Percentiles rank a stretch among this genome's conserved stretches.
These are phyloP conservation scores for Coelinius sp. DNA, from an alignment of 2,888 invertebrate genomes.

Conservation along the genomic window DNA sequence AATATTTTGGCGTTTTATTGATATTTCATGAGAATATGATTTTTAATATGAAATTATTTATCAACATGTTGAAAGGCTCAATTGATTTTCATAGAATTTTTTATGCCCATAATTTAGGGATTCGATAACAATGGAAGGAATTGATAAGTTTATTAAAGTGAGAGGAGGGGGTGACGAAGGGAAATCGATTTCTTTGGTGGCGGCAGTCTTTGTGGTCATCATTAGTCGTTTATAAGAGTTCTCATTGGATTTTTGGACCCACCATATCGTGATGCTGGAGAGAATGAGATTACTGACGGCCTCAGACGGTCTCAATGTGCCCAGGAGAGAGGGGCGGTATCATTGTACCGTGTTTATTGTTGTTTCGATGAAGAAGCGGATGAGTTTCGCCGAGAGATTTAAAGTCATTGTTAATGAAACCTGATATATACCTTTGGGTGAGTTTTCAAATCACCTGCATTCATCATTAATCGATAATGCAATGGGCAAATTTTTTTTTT, in stretches of 20 bases:
- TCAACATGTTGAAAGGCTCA: neutral
- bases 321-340: conserved; percentile 46
- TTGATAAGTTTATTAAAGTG: conserved; percentile 14
- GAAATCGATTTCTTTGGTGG: conserved; percentile 17
- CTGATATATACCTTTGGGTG: neutral
- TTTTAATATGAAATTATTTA: neutral
- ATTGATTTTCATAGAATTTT: neutral
- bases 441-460: conserved; percentile 4
- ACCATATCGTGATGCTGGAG: neutral
- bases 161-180: neutral
- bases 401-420: conserved; percentile 32
- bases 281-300: neutral
- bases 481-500: neutral
- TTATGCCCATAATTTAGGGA: neutral
- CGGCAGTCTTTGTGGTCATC: conserved; percentile 23
- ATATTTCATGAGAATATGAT: neutral
- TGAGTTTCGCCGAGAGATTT: conserved; percentile 57
- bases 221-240: conserved; percentile 9
- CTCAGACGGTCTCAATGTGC: neutral
- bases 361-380: conserved; percentile 56
- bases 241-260: neutral
- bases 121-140: neutral
- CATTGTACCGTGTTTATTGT: conserved; percentile 63
- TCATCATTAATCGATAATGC: conserved; percentile 15
- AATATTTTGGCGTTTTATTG: conserved; percentile 19